Conservation (phyloP, 2,797 vertebrate genomes). For the Sebastolobus alascanus region DNA sequence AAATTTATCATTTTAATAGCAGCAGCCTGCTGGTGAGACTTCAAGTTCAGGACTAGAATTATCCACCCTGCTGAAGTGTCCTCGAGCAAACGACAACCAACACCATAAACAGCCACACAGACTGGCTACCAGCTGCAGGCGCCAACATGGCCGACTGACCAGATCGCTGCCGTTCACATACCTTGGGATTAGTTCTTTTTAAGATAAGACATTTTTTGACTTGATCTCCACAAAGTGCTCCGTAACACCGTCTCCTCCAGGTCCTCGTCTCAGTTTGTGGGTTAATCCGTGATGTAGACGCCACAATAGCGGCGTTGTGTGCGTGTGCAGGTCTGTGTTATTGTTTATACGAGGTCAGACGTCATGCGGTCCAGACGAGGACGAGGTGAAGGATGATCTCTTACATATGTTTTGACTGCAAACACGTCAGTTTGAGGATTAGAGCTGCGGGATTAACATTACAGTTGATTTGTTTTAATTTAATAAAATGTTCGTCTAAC, state of each 20-base stretch:
- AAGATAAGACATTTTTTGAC: conserved; percentile 7
- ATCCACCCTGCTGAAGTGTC: neutral
- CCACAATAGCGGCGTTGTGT: neutral
- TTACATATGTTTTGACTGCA: conserved; percentile 33
- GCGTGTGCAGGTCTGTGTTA: neutral
- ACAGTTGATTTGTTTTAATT: neutral
- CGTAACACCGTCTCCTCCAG: neutral
- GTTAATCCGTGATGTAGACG: conserved; percentile 42
- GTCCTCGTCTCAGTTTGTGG: conserved; percentile 30
- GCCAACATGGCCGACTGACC: neutral
- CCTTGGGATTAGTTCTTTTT: neutral
- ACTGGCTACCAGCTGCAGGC: neutral
- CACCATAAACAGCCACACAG: too few species aligned
- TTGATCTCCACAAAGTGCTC: neutral
- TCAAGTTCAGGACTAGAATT: neutral
- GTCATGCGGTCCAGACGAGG: neutral
- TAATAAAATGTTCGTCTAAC: neutral
- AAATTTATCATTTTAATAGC: neutral
- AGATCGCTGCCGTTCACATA: neutral
- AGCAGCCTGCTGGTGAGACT: neutral
- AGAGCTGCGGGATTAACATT: conserved; percentile 9
- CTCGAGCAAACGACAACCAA: neutral
- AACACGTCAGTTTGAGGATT: conserved; percentile 19
- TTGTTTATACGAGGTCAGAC: neutral
- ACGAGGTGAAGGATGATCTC: neutral